Evolutionary conservation across 2,797 vertebrate genomes (phyloP).

Genomic region (Limosa lapponica): DNA sequence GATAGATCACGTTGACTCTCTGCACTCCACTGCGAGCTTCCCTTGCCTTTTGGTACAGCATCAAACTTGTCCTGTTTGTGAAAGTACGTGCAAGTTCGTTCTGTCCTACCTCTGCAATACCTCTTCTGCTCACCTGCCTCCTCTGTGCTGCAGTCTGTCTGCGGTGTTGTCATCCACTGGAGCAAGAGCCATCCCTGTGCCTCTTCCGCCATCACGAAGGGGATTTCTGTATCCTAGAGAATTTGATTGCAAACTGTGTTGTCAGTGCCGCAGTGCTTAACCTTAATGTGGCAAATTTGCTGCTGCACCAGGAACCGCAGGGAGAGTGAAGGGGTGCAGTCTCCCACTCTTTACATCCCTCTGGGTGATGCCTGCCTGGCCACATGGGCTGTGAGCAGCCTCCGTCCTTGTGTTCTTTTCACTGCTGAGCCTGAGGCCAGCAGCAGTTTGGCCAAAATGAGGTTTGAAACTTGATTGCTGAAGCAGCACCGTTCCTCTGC

Average conservation of each 20-base stretch:
- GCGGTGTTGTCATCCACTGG: background rate
- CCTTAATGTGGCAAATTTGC: background rate
- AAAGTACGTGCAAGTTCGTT: rapidly evolving
- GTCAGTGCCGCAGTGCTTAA: background rate
- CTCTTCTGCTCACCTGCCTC: background rate
- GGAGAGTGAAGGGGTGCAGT: background rate
- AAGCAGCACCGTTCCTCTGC: rapidly evolving
- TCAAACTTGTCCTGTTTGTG: background rate
- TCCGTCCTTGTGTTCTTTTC: background rate
- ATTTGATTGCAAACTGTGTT: background rate
- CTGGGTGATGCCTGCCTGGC: background rate
- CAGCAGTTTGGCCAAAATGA: background rate
- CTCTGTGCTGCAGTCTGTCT: background rate
- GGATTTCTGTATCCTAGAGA: background rate
- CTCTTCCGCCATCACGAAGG: background rate
- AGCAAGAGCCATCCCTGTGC: background rate
- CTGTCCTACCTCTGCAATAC: background rate
- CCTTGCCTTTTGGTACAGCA: background rate
- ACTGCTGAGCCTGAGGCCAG: background rate
- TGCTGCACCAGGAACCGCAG: background rate
- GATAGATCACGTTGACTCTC: background rate
- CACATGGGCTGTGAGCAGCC: background rate
- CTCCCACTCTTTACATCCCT: background rate
- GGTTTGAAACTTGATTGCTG: background rate
- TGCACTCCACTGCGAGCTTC: background rate